Evolutionary conservation across 2,888 invertebrate species (phyloP).

Genomic region (Zygogramma bicolorata): DNA sequence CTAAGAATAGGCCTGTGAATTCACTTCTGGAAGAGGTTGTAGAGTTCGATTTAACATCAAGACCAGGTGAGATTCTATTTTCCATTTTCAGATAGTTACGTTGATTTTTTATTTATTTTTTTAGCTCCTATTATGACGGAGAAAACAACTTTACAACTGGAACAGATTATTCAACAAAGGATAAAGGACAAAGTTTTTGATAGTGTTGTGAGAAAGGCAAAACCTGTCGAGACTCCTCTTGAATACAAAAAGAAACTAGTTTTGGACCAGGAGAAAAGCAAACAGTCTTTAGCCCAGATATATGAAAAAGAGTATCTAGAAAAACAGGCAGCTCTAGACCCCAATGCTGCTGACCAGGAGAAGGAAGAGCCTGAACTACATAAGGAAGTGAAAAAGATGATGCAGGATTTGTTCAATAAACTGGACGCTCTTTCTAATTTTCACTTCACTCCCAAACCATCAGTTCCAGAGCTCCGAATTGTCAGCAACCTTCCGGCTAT

Average conservation of each 20-base stretch:
- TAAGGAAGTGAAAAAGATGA: slow-evolving; percentile 79
- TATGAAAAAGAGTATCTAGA: slow-evolving; percentile 90
- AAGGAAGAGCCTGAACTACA: slow-evolving; percentile 82
- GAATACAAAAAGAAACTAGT: slow-evolving; percentile 90
- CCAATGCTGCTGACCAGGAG: slow-evolving; percentile 70
- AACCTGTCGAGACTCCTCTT: slow-evolving; percentile 84
- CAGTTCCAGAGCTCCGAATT: slow-evolving; percentile 89
- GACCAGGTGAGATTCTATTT: slow-evolving; percentile 69
- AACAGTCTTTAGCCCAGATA: slow-evolving; percentile 91
- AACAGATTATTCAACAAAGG: slow-evolving; percentile 91
- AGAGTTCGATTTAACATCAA: slow-evolving; percentile 86
- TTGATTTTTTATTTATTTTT: slow-evolving; percentile 34
- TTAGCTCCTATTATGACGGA: slow-evolving; percentile 91
- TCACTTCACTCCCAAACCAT: slow-evolving; percentile 91
- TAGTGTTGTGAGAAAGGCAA: slow-evolving; percentile 89
- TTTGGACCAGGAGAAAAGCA: slow-evolving; percentile 94
- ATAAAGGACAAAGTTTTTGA: slow-evolving; percentile 96
- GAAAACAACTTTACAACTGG: slow-evolving; percentile 86
- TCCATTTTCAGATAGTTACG: slow-evolving; percentile 48
- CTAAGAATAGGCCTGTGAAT: slow-evolving; percentile 86
- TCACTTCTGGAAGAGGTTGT: slow-evolving; percentile 92
- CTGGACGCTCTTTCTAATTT: slow-evolving; percentile 94
- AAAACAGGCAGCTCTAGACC: slow-evolving; percentile 72
- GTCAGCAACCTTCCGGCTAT: slow-evolving; percentile 92
- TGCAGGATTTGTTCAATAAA: slow-evolving; percentile 84